These are phyloP conservation scores for Anhinga rufa DNA, from an alignment of 2,113 vertebrate genomes.

Conservation along the genomic window DNA sequence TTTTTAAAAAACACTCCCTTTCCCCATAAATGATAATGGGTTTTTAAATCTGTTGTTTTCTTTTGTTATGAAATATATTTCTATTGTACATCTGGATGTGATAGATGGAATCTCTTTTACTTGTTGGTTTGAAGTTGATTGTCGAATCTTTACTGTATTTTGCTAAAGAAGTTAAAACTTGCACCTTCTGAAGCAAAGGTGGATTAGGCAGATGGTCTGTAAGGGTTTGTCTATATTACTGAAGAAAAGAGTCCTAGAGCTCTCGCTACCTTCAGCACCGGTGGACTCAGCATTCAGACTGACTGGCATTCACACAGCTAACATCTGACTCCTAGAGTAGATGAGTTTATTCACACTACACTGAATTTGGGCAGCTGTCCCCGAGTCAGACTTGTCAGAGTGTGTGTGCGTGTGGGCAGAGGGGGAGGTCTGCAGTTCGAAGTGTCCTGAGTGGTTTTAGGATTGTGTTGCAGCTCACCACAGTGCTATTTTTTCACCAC, in stretches of 20 bases:
- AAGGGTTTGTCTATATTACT: background rate
- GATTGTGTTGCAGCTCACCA: background rate
- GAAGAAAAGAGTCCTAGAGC: background rate
- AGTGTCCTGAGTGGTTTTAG: background rate
- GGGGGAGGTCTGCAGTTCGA: rapidly evolving
- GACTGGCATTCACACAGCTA: background rate
- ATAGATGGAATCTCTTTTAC: background rate
- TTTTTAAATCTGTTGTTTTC: background rate
- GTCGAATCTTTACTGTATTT: background rate
- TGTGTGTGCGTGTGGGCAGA: no score
- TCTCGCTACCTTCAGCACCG: rapidly evolving
- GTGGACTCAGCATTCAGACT: background rate
- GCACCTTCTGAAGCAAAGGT: background rate
- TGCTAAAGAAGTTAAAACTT: background rate
- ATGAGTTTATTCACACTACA: background rate
- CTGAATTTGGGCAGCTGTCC: background rate
- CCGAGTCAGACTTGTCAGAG: background rate
- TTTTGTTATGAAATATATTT: background rate
- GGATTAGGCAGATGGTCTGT: background rate
- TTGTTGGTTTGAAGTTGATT: background rate
- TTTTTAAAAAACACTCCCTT: background rate
- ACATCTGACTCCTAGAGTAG: background rate
- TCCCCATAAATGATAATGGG: rapidly evolving
- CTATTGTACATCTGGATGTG: background rate
- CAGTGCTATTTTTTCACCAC: background rate